Evolutionary conservation across 2,113 vertebrate species (phyloP).

Genomic region (Orycteropus afer): DNA sequence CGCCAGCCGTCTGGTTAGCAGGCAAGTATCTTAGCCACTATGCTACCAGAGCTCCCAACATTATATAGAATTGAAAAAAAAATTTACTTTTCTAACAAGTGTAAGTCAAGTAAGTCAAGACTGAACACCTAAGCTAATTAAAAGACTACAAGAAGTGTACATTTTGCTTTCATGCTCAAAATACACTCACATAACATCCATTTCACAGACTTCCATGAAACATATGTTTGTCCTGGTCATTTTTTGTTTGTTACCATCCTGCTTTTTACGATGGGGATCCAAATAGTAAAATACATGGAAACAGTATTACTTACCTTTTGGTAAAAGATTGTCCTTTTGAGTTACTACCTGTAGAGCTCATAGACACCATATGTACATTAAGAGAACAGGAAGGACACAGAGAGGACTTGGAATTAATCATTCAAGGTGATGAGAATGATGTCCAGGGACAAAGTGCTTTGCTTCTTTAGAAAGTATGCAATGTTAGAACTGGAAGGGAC

Average conservation of each 20-base stretch:
- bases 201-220: neutral
- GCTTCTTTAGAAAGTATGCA: slow-evolving; percentile 39
- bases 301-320: neutral
- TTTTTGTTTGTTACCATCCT: neutral
- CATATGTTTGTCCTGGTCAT: neutral
- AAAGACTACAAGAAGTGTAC: neutral
- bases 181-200: neutral
- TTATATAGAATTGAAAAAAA: neutral
- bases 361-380: neutral
- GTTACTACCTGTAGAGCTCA: neutral
- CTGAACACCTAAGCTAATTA: neutral
- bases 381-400: neutral
- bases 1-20: too few relatives aligned
- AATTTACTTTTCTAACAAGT: neutral
- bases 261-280: neutral
- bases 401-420: neutral
- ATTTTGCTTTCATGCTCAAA: neutral
- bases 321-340: neutral
- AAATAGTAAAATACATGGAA: neutral
- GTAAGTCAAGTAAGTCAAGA: neutral
- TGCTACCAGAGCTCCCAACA: too few relatives aligned
- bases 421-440: neutral
- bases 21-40: too few relatives aligned
- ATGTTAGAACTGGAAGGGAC: neutral
- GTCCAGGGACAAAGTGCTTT: neutral